Conservation (phyloP, 2,888 invertebrate genomes). For the Thereva unica region DNA sequence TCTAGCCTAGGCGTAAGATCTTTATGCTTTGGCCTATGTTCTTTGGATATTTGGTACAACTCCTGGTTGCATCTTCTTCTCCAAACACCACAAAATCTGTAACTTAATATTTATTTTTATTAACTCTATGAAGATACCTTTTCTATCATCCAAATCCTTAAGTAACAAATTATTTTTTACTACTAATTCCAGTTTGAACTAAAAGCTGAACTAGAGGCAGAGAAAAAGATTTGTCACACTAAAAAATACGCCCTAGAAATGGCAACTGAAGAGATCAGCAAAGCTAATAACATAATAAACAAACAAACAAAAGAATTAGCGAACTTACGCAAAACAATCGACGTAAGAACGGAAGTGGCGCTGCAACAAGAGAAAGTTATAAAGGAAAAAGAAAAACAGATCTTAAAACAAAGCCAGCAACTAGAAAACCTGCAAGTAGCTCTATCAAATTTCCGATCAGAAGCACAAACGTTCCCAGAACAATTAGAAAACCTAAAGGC, state of each 20-base stretch:
- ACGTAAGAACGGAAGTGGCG: slow-evolving; percentile 55
- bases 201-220: slow-evolving; percentile 55
- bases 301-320: slow-evolving; percentile 53
- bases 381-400: slow-evolving; percentile 49
- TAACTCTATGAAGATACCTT: background rate
- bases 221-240: slow-evolving; percentile 54
- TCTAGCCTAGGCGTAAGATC: no score
- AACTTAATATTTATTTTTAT: background rate
- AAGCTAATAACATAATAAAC: slow-evolving; percentile 56
- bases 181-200: slow-evolving; percentile 50
- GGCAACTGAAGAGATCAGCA: slow-evolving; percentile 56
- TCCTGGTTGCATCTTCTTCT: no score
- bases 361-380: slow-evolving; percentile 54
- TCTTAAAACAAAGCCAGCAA: slow-evolving; percentile 48
- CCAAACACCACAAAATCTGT: background rate
- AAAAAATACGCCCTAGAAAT: slow-evolving; percentile 56
- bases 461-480: slow-evolving; percentile 48
- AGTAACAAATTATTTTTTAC: background rate
- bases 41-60: no score
- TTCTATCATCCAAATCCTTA: background rate
- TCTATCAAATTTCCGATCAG: slow-evolving; percentile 48
- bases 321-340: slow-evolving; percentile 51
- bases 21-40: no score
- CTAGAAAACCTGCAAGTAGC: slow-evolving; percentile 46
- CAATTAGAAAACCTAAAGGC: slow-evolving; percentile 52